These are phyloP conservation scores for Leptopilina drosophilae DNA, from an alignment of 2,888 invertebrate species.

Conservation along the genomic window DNA sequence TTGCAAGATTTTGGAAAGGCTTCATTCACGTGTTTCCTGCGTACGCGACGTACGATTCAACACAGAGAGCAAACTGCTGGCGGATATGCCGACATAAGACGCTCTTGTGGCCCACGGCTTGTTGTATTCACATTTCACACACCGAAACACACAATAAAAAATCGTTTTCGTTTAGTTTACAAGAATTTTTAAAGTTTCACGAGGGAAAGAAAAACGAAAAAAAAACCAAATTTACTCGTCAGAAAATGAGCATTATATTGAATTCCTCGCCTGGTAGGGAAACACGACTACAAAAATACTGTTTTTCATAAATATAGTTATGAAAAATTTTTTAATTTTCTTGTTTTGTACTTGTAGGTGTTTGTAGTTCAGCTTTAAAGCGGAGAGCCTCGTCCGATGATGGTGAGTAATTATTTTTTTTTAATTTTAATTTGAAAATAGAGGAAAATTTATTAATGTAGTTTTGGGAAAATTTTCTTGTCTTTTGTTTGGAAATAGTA, in stretches of 20 bases:
- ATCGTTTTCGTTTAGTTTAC: no score
- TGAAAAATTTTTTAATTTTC: not conserved
- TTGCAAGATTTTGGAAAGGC: not conserved
- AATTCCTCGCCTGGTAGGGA: not conserved
- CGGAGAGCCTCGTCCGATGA: conserved; percentile 47
- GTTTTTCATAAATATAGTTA: not conserved
- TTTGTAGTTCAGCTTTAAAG: not conserved
- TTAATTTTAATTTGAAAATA: not conserved
- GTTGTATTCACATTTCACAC: not conserved
- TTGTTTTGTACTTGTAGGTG: not conserved
- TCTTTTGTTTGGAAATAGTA: not conserved
- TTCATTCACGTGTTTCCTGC: conserved; percentile 2
- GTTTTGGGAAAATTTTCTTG: not conserved
- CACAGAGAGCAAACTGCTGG: no score
- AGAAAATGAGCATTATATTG: not conserved
- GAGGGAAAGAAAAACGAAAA: no score
- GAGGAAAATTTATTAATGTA: not conserved
- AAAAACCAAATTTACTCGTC: not conserved
- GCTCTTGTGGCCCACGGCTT: not conserved
- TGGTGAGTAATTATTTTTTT: conserved; percentile 44
- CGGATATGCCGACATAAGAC: not conserved
- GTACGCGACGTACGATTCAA: not conserved
- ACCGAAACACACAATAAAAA: not conserved
- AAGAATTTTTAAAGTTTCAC: no score
- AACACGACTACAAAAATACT: not conserved